phyloP scores from a whole-genome alignment of 2,888 invertebrate genomes.

The Lithosia quadra region DNA sequence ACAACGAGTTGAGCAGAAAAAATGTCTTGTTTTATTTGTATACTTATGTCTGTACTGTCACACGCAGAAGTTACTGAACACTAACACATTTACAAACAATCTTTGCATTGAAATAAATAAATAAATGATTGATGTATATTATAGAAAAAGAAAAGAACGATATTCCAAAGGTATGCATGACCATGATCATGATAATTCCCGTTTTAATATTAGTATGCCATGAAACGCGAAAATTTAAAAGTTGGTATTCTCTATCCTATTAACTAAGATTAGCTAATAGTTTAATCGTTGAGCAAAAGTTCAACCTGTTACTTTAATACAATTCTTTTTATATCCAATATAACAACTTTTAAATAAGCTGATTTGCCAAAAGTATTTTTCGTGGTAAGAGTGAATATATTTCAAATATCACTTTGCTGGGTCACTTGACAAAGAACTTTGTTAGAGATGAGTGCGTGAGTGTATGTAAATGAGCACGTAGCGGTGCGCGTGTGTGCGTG shows the following conservation, averaged over 20 bases:
- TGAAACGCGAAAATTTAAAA: no score
- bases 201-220: neutral
- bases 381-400: neutral
- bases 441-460: slow-evolving; percentile 21
- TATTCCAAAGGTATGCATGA: no score
- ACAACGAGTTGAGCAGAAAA: slow-evolving; percentile 9
- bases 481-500: slow-evolving; percentile 26
- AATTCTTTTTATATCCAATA: neutral
- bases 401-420: slow-evolving; percentile 2
- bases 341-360: neutral
- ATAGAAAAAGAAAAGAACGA: no score
- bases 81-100: no score
- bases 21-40: neutral
- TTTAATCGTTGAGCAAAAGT: neutral
- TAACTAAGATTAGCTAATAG: no score
- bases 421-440: slow-evolving; percentile 10
- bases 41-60: no score
- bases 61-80: no score
- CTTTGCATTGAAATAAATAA: no score
- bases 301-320: neutral
- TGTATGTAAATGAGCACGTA: slow-evolving; percentile 38
- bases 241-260: neutral
- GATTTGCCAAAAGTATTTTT: neutral
- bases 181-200: no score
- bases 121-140: no score